phyloP scores from a whole-genome alignment of 2,797 vertebrate species.

The Tenualosa ilisha region DNA sequence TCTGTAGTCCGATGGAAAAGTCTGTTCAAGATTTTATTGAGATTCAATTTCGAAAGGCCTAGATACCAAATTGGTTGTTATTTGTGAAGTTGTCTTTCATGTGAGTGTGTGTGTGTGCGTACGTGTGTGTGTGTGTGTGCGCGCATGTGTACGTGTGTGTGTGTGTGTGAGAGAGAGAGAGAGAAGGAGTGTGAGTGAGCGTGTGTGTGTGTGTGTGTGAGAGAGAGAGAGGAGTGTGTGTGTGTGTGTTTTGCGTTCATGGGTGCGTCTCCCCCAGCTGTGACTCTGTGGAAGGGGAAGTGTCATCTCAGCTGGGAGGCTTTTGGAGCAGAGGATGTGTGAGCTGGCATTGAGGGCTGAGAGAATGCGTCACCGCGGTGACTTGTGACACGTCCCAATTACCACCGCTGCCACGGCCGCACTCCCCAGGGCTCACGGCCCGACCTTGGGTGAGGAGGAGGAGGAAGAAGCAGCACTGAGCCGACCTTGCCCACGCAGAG shows the following conservation, averaged over 20 bases:
- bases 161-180: background rate
- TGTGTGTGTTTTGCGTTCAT: conserved; percentile 15
- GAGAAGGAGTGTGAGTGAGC: background rate
- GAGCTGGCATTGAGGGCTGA: background rate
- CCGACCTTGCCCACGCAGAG: conserved; percentile 54
- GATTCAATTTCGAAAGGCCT: background rate
- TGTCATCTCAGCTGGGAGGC: background rate
- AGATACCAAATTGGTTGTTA: background rate
- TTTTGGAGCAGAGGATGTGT: background rate
- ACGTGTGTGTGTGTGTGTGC: background rate
- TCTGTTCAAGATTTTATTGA: background rate
- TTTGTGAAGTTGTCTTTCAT: background rate
- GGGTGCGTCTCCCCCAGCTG: background rate
- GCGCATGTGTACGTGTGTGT: background rate
- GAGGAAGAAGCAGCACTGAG: conserved; percentile 28
- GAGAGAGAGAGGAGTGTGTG: background rate
- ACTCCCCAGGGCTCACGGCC: conserved; percentile 35
- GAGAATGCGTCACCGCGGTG: conserved; percentile 41
- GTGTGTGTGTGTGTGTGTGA: background rate
- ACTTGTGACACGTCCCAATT: conserved; percentile 57
- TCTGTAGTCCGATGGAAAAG: background rate
- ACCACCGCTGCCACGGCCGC: conserved; percentile 27
- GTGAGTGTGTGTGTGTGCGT: background rate
- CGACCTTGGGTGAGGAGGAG: conserved; percentile 48
- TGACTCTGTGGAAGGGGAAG: background rate